Percentiles rank a stretch among this genome's conserved stretches.
phyloP scores from a whole-genome alignment of 1,140 invertebrate genomes.

The Latrodectus geometricus region DNA sequence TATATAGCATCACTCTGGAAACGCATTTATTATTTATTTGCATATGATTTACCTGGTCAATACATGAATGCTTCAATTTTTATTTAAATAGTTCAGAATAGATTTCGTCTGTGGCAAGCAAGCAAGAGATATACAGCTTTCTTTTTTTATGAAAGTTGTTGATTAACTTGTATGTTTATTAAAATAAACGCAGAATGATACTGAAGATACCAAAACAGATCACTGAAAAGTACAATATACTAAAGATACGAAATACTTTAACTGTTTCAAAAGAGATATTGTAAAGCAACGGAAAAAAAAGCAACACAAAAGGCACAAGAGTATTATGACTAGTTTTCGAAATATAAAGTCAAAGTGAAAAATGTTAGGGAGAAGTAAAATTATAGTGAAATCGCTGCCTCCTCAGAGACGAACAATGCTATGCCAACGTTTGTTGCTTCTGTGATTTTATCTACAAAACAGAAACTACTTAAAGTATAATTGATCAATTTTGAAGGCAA shows the following conservation, averaged over 20 bases:
- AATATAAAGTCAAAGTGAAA: too few relatives aligned
- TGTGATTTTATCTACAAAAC: background rate
- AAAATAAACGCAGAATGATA: too few relatives aligned
- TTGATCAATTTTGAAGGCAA: conserved; percentile 8
- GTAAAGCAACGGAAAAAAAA: background rate
- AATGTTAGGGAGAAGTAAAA: too few relatives aligned
- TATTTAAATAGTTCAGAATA: too few relatives aligned
- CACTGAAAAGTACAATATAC: background rate
- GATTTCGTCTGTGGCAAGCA: background rate
- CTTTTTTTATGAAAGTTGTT: background rate
- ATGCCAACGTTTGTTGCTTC: too few relatives aligned
- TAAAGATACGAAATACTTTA: background rate
- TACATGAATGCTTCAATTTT: too few relatives aligned
- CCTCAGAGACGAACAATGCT: too few relatives aligned
- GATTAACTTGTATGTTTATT: background rate
- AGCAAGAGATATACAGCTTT: background rate
- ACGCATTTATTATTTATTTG: too few relatives aligned
- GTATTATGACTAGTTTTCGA: background rate
- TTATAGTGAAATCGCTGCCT: too few relatives aligned
- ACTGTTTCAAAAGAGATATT: background rate
- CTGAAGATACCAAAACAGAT: background rate
- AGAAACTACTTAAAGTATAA: background rate
- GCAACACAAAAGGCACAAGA: background rate
- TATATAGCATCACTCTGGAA: too few relatives aligned
- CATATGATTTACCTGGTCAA: too few relatives aligned